A percentile compares a stretch with the other conserved stretches of the same genome.
These are phyloP conservation scores for Pseudotriccus pelzelni DNA, from an alignment of 2,797 vertebrate genomes.

Conservation along the genomic window DNA sequence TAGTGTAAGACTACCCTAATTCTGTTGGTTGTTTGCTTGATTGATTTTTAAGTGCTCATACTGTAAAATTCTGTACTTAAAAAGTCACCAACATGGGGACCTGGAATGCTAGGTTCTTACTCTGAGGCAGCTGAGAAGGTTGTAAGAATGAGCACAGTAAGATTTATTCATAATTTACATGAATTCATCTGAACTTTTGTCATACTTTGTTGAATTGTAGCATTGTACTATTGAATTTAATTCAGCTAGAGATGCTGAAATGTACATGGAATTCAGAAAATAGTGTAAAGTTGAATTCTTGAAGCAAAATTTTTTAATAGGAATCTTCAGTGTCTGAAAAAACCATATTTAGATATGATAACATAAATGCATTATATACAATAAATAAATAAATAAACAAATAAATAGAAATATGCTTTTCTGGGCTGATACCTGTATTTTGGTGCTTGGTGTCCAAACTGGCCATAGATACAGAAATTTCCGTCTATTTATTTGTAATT, in stretches of 20 bases:
- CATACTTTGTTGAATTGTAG: neutral
- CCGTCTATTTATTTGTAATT: neutral
- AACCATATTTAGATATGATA: neutral
- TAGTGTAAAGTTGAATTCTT: neutral
- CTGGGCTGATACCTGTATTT: neutral
- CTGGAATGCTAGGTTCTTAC: neutral
- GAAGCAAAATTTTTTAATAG: neutral
- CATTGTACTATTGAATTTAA: neutral
- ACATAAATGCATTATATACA: neutral
- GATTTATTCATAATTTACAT: neutral
- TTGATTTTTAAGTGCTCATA: neutral
- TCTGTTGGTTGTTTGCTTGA: neutral
- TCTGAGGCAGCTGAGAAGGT: neutral
- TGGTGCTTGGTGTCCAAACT: neutral
- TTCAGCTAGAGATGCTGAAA: neutral
- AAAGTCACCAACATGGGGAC: neutral
- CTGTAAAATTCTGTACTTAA: neutral
- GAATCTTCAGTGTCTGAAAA: neutral
- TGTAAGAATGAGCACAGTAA: neutral
- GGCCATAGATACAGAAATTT: neutral
- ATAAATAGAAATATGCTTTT: neutral
- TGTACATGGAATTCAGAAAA: neutral
- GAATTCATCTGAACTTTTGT: neutral
- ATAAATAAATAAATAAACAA: neutral
- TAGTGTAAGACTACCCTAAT: neutral